Base-by-base conservation (phyloP, 2,113 vertebrate species). In the Acrocephalus kingi region DNA sequence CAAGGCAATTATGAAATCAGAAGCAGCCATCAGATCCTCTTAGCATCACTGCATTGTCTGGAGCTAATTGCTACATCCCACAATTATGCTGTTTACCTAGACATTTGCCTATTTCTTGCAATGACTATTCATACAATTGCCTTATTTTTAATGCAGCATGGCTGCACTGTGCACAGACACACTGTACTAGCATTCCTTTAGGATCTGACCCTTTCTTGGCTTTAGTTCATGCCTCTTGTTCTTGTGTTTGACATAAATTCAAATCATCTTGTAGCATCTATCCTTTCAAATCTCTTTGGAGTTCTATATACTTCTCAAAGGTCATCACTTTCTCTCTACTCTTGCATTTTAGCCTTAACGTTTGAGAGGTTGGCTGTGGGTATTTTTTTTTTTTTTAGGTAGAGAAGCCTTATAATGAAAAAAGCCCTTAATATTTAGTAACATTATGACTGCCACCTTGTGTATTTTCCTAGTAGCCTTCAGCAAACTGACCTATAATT, bases 161-260 rank as follows among this genome's bases (percentile, higher is more conserved):
- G 49, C 16, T 69, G 56, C 49, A 54, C 52, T 33, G 35, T 58
- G 79, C 73, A 86, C 64, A 84, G 72, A 56, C 55, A 68, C 22
- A 18, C n/a, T 86, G 39, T 17, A 14, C 45, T 51, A 1, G 0
- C 28, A 39, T 48, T 89, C 88, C 88, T 93, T 76, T 78, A 90
- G 86, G 92, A 95, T 88, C 18, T 93, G 88, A 96, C 79, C 83
- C 88, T 89, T 90, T 68, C 54, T 73, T 75, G 23, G 68, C 56
- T 96, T 84, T 81, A 78, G 68, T 82, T 96, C 79, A 30, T 62
- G 58, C 41, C 58, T 87, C 73, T 90, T 90, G 71, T 66, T 96
- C 81, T 67, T 67, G 56, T 69, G 63, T 81, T 87, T 93, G 92
- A 94, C 92, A 95, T 56, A 90, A 94, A 79, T 86, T 94, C 85